Evolutionary conservation across 2,888 invertebrate genomes (phyloP), one percentile per base, ranked within the genome.

Genomic region (Perizoma affinitatum): DNA sequence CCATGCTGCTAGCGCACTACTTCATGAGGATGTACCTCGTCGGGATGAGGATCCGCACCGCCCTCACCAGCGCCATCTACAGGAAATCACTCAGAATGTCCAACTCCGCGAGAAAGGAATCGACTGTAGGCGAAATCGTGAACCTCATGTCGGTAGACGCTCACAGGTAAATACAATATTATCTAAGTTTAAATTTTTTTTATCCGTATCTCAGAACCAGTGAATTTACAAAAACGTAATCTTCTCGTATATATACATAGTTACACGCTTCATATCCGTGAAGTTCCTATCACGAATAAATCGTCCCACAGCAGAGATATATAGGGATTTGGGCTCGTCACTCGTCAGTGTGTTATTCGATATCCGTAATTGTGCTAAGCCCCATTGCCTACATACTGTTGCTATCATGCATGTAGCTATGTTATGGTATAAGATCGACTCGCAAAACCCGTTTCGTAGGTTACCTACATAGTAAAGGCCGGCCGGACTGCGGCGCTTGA

Each of bases 81-180:
- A 94, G 96, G 59, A 98, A 98, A 90, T 96, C 97, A 0, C 83
- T 97, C 57, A 93, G 95, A 52, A 95, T 97, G 90, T 97, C 97
- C 0, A 97, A 96, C 80, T 88, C 95, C 0, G 95, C 97, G 0
- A 93, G 96, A 63, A 97, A 96, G 78, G 96, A 96, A 74, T 96
- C 96, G 0, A 97, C 97, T 0, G 96, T 97, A 0, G 98, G 98
- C 43, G 97, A 98, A 93, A 97, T 98, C 73, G 97, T 98, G 8
- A 98, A 98, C 83, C 90, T 98, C 67, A 98, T 98, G 97, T 95
- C 97, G 5, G 97, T 98, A 0, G 98, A 98, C 85, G 97, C 97
- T 1, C 97, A 98, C 84, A 94, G 96, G 91, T 93, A 78, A 35
- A 4, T 45, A 4, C 4, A 6, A 4, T 22, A 4, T 22, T 45